These are phyloP conservation scores for Ruditapes philippinarum DNA, from an alignment of 1,140 invertebrate species.

Conservation along the genomic window DNA sequence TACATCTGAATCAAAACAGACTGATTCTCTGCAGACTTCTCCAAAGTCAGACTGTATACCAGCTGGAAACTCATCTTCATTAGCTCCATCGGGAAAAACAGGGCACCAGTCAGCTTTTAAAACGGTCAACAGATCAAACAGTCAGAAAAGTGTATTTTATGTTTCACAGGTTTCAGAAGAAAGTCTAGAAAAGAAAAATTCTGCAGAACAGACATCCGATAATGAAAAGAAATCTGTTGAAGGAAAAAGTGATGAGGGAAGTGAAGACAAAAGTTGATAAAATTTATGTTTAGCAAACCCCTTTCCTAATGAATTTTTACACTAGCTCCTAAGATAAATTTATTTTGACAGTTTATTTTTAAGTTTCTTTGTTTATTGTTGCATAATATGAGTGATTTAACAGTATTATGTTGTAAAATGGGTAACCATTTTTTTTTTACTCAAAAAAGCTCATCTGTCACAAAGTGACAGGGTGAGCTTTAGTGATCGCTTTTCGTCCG, in stretches of 20 bases:
- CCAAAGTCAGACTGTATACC: neutral
- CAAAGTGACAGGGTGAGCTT: no score
- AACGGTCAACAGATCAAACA: constrained; percentile 25
- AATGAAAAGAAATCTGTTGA: neutral
- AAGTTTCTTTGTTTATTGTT: no score
- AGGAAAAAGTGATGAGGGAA: no score
- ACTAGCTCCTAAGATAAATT: no score
- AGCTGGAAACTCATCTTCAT: neutral
- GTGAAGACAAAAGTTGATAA: neutral
- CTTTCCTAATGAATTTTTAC: no score
- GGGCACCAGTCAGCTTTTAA: constrained; percentile 59
- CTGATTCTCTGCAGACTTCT: neutral
- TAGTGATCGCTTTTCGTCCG: no score
- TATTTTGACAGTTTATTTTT: no score
- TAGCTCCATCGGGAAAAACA: neutral
- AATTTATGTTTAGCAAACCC: no score
- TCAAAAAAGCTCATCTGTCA: no score
- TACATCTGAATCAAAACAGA: neutral
- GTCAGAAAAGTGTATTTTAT: constrained; percentile 51
- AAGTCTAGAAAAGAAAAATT: constrained; percentile 36
- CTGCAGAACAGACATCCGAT: neutral
- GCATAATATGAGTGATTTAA: no score
- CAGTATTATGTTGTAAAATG: no score
- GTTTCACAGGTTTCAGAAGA: constrained; percentile 59
- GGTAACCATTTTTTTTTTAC: no score